Percentiles rank a stretch among this genome's conserved stretches.
These are phyloP conservation scores for Oligia latruncula DNA, from an alignment of 2,888 invertebrate species.

Conservation along the genomic window DNA sequence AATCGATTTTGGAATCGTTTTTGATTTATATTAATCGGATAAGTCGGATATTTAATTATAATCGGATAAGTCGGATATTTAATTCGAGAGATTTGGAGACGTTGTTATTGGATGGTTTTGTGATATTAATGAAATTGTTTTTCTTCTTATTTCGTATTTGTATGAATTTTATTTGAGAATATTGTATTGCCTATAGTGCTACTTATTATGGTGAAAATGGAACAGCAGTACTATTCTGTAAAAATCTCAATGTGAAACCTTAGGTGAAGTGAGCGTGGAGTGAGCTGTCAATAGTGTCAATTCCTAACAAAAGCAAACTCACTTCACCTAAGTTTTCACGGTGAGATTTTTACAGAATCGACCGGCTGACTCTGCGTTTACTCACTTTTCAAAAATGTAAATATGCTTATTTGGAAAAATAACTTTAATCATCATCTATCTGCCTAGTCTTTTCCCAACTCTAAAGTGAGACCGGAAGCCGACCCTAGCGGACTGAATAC, in stretches of 20 bases:
- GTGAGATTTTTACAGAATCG: too few species aligned
- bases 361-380: background rate
- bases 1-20: constrained; percentile 57
- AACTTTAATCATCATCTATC: too few species aligned
- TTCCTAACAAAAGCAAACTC: too few species aligned
- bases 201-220: background rate
- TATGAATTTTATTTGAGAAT: background rate
- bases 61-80: constrained; percentile 44
- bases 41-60: constrained; percentile 38
- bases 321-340: too few species aligned
- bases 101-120: constrained; percentile 18
- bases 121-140: constrained; percentile 15
- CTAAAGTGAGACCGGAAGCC: too few species aligned
- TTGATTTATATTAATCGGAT: constrained; percentile 56
- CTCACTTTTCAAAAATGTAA: background rate
- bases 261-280: too few species aligned
- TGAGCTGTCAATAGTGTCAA: too few species aligned
- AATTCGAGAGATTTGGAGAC: constrained; percentile 20
- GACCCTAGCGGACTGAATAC: too few species aligned
- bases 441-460: too few species aligned
- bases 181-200: background rate
- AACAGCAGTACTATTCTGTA: background rate
- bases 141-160: background rate
- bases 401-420: background rate
- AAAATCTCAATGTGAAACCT: too few species aligned